These are phyloP conservation scores for Corythoichthys intestinalis DNA, from an alignment of 2,113 vertebrate species.

Conservation along the genomic window DNA sequence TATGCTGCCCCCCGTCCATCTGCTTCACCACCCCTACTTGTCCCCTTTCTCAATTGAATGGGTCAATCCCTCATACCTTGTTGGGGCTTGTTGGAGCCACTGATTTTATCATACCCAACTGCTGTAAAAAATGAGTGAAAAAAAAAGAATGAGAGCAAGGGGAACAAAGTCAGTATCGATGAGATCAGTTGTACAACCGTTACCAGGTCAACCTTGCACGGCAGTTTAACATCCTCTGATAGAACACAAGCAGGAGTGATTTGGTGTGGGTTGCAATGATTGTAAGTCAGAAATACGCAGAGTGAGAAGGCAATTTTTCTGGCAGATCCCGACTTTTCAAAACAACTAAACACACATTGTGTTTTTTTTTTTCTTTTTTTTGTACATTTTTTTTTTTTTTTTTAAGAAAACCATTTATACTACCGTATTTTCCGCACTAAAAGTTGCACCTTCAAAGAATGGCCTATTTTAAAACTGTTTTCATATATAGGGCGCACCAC, in stretches of 20 bases:
- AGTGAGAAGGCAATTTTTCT: background rate
- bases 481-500: too few species aligned
- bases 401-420: too few species aligned
- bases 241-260: conserved; percentile 27
- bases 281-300: conserved; percentile 22
- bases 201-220: conserved; percentile 40
- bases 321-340: conserved; percentile 3
- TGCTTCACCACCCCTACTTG: conserved; percentile 5
- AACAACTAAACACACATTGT: background rate
- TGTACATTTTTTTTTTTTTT: too few species aligned
- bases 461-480: too few species aligned
- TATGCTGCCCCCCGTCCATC: too few species aligned
- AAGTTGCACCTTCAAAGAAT: too few species aligned
- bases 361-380: too few species aligned
- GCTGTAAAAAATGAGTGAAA: conserved; percentile 28
- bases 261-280: conserved; percentile 34
- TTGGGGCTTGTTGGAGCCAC: conserved; percentile 35
- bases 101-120: conserved; percentile 31
- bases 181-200: conserved; percentile 51
- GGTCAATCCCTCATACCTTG: conserved; percentile 46
- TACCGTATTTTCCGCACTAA: too few species aligned
- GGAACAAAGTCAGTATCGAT: conserved; percentile 57
- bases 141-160: conserved; percentile 30
- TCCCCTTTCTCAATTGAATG: conserved; percentile 24
- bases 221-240: conserved; percentile 46